These are phyloP conservation scores for Galeopterus variegatus DNA, from an alignment of 2,113 vertebrate genomes.

Conservation along the genomic window DNA sequence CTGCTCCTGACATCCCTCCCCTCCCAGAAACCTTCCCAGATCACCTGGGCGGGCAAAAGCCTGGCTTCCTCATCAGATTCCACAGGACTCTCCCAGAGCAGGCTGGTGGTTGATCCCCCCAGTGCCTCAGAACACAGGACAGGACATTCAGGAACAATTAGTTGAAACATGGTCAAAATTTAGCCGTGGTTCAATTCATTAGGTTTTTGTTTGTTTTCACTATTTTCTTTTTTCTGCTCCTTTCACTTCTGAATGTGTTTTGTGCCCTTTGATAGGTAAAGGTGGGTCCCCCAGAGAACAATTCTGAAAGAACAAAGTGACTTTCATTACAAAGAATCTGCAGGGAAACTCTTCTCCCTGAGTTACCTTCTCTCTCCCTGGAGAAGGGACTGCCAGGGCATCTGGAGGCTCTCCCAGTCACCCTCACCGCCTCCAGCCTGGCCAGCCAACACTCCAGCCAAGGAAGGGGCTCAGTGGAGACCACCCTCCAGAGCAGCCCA, in stretches of 20 bases:
- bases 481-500: not conserved
- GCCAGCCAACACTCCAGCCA: not conserved
- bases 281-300: slow-evolving; percentile 38
- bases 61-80: not conserved
- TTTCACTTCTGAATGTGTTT: not conserved
- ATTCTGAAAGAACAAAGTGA: slow-evolving; percentile 32
- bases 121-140: not conserved
- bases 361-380: not conserved
- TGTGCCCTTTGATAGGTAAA: slow-evolving; percentile 14
- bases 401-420: not conserved
- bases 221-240: not conserved
- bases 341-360: not conserved
- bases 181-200: not conserved
- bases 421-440: not conserved
- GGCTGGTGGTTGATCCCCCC: not conserved
- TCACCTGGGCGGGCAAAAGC: not conserved
- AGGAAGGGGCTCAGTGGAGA: not conserved
- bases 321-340: not conserved
- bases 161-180: not conserved
- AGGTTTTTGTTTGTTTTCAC: not conserved
- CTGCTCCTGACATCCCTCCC: not conserved
- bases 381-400: not conserved
- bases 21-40: not conserved
- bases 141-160: not conserved
- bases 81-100: not conserved